These are phyloP conservation scores for Chaetodon trifasciatus DNA, from an alignment of 2,797 vertebrate genomes.

Conservation along the genomic window DNA sequence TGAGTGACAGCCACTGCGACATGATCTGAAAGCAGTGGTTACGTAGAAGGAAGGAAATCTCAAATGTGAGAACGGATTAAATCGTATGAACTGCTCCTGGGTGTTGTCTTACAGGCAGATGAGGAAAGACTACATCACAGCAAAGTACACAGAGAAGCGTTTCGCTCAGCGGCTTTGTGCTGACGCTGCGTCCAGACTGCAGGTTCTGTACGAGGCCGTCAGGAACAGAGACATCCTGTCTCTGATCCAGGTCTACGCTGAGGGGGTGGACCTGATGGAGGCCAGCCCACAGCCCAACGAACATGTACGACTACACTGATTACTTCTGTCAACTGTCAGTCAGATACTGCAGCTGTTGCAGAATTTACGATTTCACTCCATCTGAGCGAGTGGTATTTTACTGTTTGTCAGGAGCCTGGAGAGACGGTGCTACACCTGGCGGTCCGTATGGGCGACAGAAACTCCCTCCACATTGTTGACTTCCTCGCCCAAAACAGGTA, in stretches of 20 bases:
- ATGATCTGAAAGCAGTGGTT: background rate
- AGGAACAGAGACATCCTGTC: conserved; percentile 91
- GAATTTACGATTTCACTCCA: background rate
- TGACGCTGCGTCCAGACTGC: conserved; percentile 84
- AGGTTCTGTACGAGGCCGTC: conserved; percentile 90
- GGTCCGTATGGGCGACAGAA: conserved; percentile 94
- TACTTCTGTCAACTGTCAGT: background rate
- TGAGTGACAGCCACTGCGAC: conserved; percentile 77
- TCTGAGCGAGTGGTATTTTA: background rate
- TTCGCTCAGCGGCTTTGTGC: conserved; percentile 86
- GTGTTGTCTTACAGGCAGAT: conserved; percentile 86
- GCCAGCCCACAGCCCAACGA: conserved; percentile 89
- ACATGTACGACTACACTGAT: conserved; percentile 85
- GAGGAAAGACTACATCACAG: conserved; percentile 96
- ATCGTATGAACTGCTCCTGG: no score
- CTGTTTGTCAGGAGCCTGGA: conserved; percentile 85
- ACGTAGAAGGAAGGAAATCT: no score
- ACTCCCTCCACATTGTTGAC: conserved; percentile 97
- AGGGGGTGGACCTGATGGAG: conserved; percentile 94
- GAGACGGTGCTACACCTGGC: conserved; percentile 96
- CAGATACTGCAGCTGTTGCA: background rate
- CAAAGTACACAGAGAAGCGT: conserved; percentile 95
- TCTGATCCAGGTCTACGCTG: conserved; percentile 92
- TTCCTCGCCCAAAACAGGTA: conserved; percentile 97
- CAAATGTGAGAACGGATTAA: background rate